Evolutionary conservation across 2,797 vertebrate species (phyloP).

Genomic region (Cirrhinus molitorella): DNA sequence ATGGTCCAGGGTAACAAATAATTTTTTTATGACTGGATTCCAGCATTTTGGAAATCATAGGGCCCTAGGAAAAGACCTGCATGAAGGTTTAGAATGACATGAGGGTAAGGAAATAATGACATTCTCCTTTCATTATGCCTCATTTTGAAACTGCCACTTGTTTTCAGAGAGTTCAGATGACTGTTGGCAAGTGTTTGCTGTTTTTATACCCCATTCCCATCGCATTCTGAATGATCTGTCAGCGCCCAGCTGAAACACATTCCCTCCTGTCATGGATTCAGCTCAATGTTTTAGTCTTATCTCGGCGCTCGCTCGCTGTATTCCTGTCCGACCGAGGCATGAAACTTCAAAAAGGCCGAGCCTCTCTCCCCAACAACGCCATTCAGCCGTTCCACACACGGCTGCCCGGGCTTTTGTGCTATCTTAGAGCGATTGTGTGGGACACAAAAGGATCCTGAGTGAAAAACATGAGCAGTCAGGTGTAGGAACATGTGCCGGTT

Average conservation of each 20-base stretch:
- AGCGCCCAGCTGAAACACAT: conserved; percentile 47
- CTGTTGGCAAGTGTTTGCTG: background rate
- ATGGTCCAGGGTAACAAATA: too few relatives aligned
- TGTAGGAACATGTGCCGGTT: conserved; percentile 43
- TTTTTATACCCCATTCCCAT: background rate
- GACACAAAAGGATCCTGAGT: conserved; percentile 22
- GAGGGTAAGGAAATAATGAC: background rate
- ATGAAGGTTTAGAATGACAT: background rate
- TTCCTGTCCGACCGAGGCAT: background rate
- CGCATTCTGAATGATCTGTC: conserved; percentile 49
- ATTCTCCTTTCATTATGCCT: background rate
- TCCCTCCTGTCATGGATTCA: conserved; percentile 53
- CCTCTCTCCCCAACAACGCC: conserved; percentile 33
- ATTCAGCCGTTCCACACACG: conserved; percentile 26
- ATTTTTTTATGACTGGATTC: too few relatives aligned
- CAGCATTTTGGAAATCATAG: too few relatives aligned
- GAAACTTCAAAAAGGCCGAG: conserved; percentile 37
- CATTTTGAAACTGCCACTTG: background rate
- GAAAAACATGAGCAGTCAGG: conserved; percentile 35
- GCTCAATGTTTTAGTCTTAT: conserved; percentile 53
- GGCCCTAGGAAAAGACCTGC: background rate
- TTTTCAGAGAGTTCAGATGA: background rate
- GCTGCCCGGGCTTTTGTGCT: conserved; percentile 36
- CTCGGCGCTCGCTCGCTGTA: conserved; percentile 33
- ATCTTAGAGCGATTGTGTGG: background rate